These are phyloP conservation scores for Automeris io DNA, from an alignment of 2,888 invertebrate species.

Conservation along the genomic window DNA sequence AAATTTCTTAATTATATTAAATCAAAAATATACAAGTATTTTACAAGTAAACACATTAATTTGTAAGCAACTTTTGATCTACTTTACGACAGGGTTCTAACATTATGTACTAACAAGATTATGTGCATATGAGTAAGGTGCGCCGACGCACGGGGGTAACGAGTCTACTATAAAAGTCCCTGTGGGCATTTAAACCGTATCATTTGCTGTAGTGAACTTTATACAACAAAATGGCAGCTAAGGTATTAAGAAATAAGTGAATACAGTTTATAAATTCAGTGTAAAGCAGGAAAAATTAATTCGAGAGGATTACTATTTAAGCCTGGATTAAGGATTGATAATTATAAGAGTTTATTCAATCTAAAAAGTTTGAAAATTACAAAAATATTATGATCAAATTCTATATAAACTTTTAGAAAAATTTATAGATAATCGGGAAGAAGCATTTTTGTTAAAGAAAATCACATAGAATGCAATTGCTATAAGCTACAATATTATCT, in stretches of 20 bases:
- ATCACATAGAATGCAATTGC: no score
- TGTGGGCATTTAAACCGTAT: constrained; percentile 47
- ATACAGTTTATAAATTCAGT: constrained; percentile 2
- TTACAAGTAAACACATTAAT: not conserved
- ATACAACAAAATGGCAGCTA: constrained; percentile 70
- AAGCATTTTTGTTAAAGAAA: no score
- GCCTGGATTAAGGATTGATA: not conserved
- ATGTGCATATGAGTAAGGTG: constrained; percentile 23
- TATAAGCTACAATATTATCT: no score
- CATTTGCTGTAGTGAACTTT: constrained; percentile 63
- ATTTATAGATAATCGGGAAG: no score
- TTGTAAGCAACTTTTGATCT: constrained; percentile 1
- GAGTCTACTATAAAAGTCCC: constrained; percentile 59
- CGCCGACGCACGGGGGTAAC: constrained; percentile 50
- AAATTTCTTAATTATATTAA: not conserved
- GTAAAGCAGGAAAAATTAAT: not conserved
- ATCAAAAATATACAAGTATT: constrained; percentile 5
- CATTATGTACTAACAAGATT: constrained; percentile 27
- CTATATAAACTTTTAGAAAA: no score
- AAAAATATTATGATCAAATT: no score
- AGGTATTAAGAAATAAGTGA: constrained; percentile 41
- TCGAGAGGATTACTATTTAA: not conserved
- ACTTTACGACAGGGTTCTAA: constrained; percentile 30
- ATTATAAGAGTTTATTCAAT: not conserved
- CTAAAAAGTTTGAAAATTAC: no score